Percentiles rank a stretch among this genome's conserved stretches.
Conservation (phyloP, 2,888 invertebrate species). For the Melieria picta region DNA sequence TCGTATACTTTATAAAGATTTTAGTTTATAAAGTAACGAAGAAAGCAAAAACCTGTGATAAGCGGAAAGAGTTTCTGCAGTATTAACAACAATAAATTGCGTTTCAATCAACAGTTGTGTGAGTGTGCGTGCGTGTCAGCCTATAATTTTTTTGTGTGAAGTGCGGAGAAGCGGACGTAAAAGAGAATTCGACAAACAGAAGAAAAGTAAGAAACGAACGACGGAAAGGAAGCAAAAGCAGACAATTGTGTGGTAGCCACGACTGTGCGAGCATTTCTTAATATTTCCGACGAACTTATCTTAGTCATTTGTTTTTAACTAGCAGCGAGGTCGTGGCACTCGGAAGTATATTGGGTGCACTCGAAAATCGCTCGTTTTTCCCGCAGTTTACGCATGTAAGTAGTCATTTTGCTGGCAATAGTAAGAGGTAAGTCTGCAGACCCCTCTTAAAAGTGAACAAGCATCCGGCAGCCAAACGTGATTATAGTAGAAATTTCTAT, state of each 20-base stretch:
- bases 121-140: slow-evolving; percentile 54
- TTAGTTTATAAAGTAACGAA: not conserved
- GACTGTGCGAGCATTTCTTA: slow-evolving; percentile 2
- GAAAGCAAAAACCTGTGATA: slow-evolving; percentile 20
- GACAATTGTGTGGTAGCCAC: slow-evolving; percentile 8
- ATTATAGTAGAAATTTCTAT: too few species aligned
- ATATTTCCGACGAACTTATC: slow-evolving; percentile 15
- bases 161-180: slow-evolving; percentile 13
- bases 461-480: too few species aligned
- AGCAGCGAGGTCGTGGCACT: not conserved
- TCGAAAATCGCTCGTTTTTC: not conserved
- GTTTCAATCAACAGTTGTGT: slow-evolving; percentile 2
- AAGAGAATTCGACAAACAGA: slow-evolving; percentile 7
- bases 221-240: slow-evolving; percentile 10
- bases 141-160: slow-evolving; percentile 24
- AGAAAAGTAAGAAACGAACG: slow-evolving; percentile 8
- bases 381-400: slow-evolving; percentile 9
- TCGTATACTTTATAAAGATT: not conserved
- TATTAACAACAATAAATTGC: not conserved
- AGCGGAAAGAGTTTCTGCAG: not conserved
- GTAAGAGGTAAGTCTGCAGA: too few species aligned
- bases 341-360: not conserved
- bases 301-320: too few species aligned
- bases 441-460: too few species aligned
- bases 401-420: not conserved